These are phyloP conservation scores for Dysidea cf. avara DNA, from an alignment of 37 sponge, comb jelly and placozoan species.

Conservation along the genomic window DNA sequence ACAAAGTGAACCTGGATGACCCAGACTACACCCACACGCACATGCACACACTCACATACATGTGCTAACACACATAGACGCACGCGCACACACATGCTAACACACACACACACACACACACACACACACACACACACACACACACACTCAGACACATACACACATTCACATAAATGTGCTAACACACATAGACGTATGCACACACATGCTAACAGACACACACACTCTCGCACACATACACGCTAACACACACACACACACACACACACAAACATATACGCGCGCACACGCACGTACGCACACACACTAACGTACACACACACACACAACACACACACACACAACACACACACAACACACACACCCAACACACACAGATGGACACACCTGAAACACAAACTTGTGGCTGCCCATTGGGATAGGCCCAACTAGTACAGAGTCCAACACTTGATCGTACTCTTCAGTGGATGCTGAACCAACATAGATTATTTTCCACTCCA, in stretches of 20 bases:
- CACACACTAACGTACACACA: too few relatives aligned
- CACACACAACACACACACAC: too few relatives aligned
- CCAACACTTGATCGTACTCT: conserved; percentile 87
- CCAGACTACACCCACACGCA: not conserved
- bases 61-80: too few relatives aligned
- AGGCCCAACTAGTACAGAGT: conserved; percentile 95
- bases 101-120: too few relatives aligned
- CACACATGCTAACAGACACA: too few relatives aligned
- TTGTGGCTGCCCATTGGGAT: conserved; percentile 92
- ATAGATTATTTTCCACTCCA: conserved; percentile 98
- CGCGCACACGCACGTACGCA: too few relatives aligned
- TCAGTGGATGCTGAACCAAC: conserved; percentile 95
- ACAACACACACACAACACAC: too few relatives aligned
- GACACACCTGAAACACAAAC: conserved; percentile 91
- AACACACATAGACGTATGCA: not conserved
- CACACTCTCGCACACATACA: too few relatives aligned
- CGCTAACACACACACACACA: too few relatives aligned
- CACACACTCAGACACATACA: not conserved
- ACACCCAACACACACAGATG: too few relatives aligned
- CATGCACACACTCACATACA: not conserved
- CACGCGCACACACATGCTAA: too few relatives aligned
- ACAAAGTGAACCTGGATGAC: not conserved
- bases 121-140: not conserved
- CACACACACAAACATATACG: too few relatives aligned
- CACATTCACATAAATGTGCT: not conserved